phyloP scores from a whole-genome alignment of 2,888 invertebrate genomes.

The Hololepta plana region DNA sequence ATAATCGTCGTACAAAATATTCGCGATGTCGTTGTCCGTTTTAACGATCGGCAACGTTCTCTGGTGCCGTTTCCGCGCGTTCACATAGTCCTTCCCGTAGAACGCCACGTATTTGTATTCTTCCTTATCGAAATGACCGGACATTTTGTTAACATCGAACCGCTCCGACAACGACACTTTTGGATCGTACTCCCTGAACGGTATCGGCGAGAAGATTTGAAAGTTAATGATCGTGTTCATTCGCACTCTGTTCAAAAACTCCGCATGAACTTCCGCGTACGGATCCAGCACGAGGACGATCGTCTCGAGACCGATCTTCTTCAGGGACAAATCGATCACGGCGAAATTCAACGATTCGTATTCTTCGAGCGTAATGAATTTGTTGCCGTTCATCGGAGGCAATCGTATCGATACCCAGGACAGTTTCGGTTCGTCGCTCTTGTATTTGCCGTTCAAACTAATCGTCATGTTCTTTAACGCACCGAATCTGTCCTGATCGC shows the following conservation, averaged over 20 bases:
- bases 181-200: conserved; percentile 77
- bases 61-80: conserved; percentile 42
- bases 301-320: conserved; percentile 53
- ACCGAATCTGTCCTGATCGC: conserved; percentile 23
- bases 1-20: conserved; percentile 27
- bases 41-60: conserved; percentile 39
- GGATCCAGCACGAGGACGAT: conserved; percentile 50
- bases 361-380: conserved; percentile 20
- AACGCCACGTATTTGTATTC: conserved; percentile 60
- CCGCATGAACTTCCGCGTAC: conserved; percentile 51
- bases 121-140: conserved; percentile 62
- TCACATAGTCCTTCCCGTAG: conserved; percentile 66
- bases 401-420: conserved; percentile 49
- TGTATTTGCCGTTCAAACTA: conserved; percentile 43
- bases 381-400: conserved; percentile 21
- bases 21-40: conserved; percentile 43
- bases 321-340: conserved; percentile 46
- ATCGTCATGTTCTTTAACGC: conserved; percentile 44
- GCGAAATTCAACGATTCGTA: conserved; percentile 32
- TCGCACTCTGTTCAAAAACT: conserved; percentile 83
- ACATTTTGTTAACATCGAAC: conserved; percentile 50
- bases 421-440: conserved; percentile 42
- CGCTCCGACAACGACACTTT: conserved; percentile 28
- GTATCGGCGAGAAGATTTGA: conserved; percentile 85
- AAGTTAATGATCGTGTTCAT: conserved; percentile 85